A percentile compares a stretch with the other conserved stretches of the same genome.
These are phyloP conservation scores for Tiliacea aurago DNA, from an alignment of 2,888 invertebrate species.

Conservation along the genomic window DNA sequence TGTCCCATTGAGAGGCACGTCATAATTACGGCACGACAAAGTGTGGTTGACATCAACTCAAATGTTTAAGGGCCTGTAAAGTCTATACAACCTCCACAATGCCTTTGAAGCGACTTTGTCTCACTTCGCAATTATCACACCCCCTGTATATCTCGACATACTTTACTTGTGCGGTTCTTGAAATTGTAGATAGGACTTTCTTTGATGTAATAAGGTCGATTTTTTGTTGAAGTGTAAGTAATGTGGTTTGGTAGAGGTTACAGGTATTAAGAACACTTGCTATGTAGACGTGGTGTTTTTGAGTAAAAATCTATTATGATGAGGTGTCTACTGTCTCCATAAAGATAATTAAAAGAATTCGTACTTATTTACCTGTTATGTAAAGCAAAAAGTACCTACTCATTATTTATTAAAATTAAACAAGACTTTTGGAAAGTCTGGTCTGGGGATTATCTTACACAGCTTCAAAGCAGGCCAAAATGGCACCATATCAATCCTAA, in stretches of 20 bases:
- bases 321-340: constrained; percentile 12
- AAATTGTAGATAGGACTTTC: constrained; percentile 46
- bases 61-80: constrained; percentile 87
- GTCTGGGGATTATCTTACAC: too few species aligned
- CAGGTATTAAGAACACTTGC: constrained; percentile 75
- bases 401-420: background rate
- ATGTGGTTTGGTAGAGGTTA: constrained; percentile 49
- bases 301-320: constrained; percentile 51
- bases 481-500: too few species aligned
- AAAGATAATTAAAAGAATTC: constrained; percentile 49
- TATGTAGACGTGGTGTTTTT: constrained; percentile 63
- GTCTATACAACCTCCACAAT: constrained; percentile 86
- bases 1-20: constrained; percentile 82
- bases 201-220: constrained; percentile 49
- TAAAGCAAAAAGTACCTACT: background rate
- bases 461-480: too few species aligned
- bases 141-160: constrained; percentile 82
- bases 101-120: constrained; percentile 88
- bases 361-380: constrained; percentile 17
- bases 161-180: constrained; percentile 63
- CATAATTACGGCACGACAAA: constrained; percentile 86
- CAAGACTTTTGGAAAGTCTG: too few species aligned
- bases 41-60: constrained; percentile 84
- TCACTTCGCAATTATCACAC: constrained; percentile 89
- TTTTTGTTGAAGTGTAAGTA: constrained; percentile 13